phyloP scores from a whole-genome alignment of 2,888 invertebrate species.

The Eurytoma adleriae region DNA sequence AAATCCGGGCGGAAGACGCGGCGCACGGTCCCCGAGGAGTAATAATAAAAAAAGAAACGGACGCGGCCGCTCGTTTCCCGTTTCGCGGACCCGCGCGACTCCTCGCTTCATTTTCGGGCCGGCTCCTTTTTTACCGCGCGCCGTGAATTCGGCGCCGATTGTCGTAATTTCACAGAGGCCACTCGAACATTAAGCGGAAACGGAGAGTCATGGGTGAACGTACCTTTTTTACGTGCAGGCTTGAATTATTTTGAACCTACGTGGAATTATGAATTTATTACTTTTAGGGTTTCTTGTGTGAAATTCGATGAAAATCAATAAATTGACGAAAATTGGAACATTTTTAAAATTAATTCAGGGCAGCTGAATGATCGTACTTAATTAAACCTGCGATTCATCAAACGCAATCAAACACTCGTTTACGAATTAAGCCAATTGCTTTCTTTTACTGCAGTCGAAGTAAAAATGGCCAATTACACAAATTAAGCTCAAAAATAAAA shows the following conservation, averaged over 20 bases:
- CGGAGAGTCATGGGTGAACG: too few species aligned
- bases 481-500: constrained; percentile 27
- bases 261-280: too few species aligned
- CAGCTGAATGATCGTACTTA: not conserved
- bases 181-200: too few species aligned
- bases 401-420: not conserved
- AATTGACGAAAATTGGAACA: too few species aligned
- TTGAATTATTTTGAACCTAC: too few species aligned
- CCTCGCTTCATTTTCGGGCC: constrained; percentile 26
- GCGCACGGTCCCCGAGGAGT: constrained; percentile 8
- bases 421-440: not conserved
- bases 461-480: constrained; percentile 43
- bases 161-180: too few species aligned
- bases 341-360: too few species aligned
- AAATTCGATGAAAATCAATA: too few species aligned
- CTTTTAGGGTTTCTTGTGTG: too few species aligned
- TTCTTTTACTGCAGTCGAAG: constrained; percentile 19
- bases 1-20: constrained; percentile 47
- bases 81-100: not conserved
- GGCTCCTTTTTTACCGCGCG: too few species aligned
- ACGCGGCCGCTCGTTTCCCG: constrained; percentile 38
- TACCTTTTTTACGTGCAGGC: too few species aligned
- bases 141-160: too few species aligned
- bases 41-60: constrained; percentile 20
- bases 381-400: constrained; percentile 7